Base-by-base conservation (phyloP, 2,797 vertebrate genomes). In the Galagoides demidoff region DNA sequence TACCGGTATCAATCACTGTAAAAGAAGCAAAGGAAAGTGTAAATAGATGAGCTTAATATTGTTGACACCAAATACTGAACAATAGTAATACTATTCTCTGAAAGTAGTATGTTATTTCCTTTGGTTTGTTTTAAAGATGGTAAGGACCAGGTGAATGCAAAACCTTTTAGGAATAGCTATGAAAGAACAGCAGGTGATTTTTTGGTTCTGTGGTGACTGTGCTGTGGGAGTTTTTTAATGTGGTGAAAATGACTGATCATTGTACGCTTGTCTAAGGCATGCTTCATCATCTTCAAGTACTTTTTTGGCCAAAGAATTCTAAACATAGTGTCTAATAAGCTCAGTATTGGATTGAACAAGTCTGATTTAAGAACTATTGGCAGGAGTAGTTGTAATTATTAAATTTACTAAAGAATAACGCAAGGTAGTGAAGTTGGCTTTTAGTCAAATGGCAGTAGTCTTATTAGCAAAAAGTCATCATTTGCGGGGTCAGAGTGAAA, bases 401-500 rank as follows among this genome's bases (percentile, higher is more conserved):
- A 98, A 98, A 98, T 98, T 98, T 98, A 98, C 96, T 97, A 92
- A 98, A 98, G 98, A 98, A 98, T 98, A 98, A 98, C 96, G 95
- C 95, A 98, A 98, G 98, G 97, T 98, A 98, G 98, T 98, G 87
- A 98, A 98, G 98, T 98, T 99, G 98, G 98, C 98, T 98, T 98
- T 98, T 98, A 96, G 97, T 98, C 98, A 98, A 98, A 98, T 98
- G 98, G 98, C 98, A 98, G 97, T 98, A 98, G 97, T 98, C 98
- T 98, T 99, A 98, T 98, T 99, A 99, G 98, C 96, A 98, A 98
- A 98, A 98, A 98, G 95, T 98, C 98, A 98, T 98, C 98, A 98
- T 98, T 98, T 98, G 61, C 96, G 82, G 97, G 97, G 97, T 98
- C 97, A 98, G 97, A 98, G 98, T 98, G 96, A 98, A 98, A 98